Evolutionary conservation across 2,113 vertebrate genomes (phyloP), one percentile per base, ranked within the genome.

Genomic region (Bujurquina vittata): DNA sequence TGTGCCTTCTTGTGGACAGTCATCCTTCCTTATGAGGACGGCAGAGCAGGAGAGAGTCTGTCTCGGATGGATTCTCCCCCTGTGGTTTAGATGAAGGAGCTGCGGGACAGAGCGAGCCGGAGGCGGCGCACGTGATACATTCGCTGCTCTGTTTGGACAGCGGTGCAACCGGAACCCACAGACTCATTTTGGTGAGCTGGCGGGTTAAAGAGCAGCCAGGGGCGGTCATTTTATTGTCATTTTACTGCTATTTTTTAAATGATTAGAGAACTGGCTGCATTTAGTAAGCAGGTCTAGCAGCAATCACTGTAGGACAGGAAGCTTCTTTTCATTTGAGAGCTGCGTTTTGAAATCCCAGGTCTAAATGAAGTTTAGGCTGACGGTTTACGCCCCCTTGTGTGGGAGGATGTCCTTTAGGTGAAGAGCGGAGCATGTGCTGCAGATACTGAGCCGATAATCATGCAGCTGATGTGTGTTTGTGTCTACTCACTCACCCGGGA

Each of bases 401-500:
- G 4, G 0, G 2, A 1, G 4, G 0, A 0, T 59, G 12, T 15
- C 43, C 43, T 46, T 46, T 15, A 4, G 12, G 12, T 43, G 81
- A 52, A 10, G 58, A n/a, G 75, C 26, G 75, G 18, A 3, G 81
- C 4, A 52, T 72, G 77, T 26, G 14, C 78, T 67, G 76, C 33
- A 37, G 76, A 5, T 77, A 18, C 37, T 10, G 75, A 80, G 79
- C 75, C n/a, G 26, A 75, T 69, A 3, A 10, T 15, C 84, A 79
- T 86, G 87, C 90, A 35, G 76, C 62, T 12, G 37, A n/a, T 3
- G 8, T 1, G 0, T 0, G 0, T 0, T 3, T 1, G 4, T 0
- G 2, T 1, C 15, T 0, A 0, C 6, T 7, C 5, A 83, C 97
- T 97, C 89, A 99, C 98, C 98, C 98, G 3, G 97, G 98, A 90